A percentile compares a stretch with the other conserved stretches of the same genome.
Evolutionary conservation across 2,113 vertebrate species (phyloP).

Genomic region (Corythornis madagascariensis): DNA sequence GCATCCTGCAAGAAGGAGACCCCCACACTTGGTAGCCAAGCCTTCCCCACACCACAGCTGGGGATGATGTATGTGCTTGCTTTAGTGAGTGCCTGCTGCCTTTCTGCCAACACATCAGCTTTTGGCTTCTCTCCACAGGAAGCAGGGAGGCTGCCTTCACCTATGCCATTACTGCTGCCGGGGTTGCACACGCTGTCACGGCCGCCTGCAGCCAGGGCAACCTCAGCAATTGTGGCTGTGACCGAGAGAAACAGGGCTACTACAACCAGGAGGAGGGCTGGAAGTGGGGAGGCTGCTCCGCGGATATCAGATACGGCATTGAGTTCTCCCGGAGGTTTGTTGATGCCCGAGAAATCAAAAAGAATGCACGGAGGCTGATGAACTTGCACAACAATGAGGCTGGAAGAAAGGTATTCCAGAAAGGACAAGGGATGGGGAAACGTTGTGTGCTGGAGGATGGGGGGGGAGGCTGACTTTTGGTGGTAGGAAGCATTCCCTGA

Average conservation of each 20-base stretch:
- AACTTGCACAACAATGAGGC: conserved; percentile 99
- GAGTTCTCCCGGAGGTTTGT: conserved; percentile 97
- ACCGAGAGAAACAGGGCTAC: conserved; percentile 97
- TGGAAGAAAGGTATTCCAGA: conserved; percentile 91
- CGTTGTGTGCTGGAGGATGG: neutral
- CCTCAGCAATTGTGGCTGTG: conserved; percentile 97
- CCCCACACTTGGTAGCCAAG: neutral
- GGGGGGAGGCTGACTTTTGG: conserved; percentile 26
- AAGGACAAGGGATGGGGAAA: conserved; percentile 33
- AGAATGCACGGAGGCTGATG: conserved; percentile 95
- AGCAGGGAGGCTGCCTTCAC: conserved; percentile 98
- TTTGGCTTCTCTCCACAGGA: conserved; percentile 79
- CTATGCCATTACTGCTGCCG: conserved; percentile 95
- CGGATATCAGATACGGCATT: conserved; percentile 94
- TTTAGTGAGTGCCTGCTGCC: neutral
- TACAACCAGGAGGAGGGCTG: conserved; percentile 96
- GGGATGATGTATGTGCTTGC: neutral
- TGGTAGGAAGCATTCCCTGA: neutral
- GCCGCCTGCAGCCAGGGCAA: conserved; percentile 97
- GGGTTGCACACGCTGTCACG: conserved; percentile 93
- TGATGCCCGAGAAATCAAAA: conserved; percentile 96
- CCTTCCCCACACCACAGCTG: neutral
- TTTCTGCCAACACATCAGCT: conserved; percentile 52
- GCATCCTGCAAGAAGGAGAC: neutral
- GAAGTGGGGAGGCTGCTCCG: conserved; percentile 99